These are phyloP conservation scores for Hydrozoanthus tunicans DNA, from an alignment of 64 coral and sea anemone genomes.

Conservation along the genomic window DNA sequence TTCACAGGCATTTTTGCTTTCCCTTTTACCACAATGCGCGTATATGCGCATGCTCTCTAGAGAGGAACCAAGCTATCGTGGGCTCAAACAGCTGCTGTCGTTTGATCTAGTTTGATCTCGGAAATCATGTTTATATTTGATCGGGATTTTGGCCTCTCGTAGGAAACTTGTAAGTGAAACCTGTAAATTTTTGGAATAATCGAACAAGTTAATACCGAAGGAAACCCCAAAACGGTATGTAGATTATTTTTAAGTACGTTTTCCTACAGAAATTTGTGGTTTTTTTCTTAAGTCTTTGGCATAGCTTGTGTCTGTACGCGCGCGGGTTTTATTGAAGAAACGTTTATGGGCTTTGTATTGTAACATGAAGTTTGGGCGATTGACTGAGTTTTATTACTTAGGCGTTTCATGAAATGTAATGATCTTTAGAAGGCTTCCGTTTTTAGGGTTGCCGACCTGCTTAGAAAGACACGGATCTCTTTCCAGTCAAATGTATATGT, in stretches of 20 bases:
- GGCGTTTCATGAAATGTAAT: neutral
- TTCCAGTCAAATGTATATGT: neutral
- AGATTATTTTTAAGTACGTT: neutral
- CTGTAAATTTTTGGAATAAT: neutral
- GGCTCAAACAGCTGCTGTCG: constrained; percentile 58
- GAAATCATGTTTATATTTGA: constrained; percentile 32
- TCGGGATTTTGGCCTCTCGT: constrained; percentile 1
- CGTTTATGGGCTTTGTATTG: neutral
- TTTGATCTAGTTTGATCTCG: constrained; percentile 14
- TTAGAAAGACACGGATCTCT: neutral
- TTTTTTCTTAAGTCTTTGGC: neutral
- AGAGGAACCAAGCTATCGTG: neutral
- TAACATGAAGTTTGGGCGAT: neutral
- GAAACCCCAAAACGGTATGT: constrained; percentile 28
- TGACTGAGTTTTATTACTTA: neutral
- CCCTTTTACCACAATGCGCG: neutral
- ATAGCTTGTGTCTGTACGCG: neutral
- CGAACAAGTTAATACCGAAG: neutral
- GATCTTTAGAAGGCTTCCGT: neutral
- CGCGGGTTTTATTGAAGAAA: neutral
- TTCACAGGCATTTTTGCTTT: constrained; percentile 60
- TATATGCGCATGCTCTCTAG: constrained; percentile 4
- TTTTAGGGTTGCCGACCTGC: neutral
- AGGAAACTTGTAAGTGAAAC: neutral
- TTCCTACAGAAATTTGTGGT: neutral